These are phyloP conservation scores for Babylonia areolata DNA, from an alignment of 1,140 invertebrate genomes.

Conservation along the genomic window DNA sequence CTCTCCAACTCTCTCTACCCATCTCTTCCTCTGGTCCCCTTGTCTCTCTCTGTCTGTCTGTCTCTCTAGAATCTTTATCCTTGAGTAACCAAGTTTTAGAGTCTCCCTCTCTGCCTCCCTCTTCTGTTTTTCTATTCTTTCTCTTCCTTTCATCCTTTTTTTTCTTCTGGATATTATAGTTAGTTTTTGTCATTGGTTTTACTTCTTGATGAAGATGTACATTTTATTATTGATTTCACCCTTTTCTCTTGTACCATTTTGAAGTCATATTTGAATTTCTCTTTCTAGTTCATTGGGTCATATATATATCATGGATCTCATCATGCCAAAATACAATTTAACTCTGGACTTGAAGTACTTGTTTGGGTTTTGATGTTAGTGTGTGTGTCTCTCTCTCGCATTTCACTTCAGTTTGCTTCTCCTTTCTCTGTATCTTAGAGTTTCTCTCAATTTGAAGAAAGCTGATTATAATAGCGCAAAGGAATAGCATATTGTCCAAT, in stretches of 20 bases:
- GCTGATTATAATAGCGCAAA: too few species aligned
- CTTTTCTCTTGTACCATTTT: constrained; percentile 36
- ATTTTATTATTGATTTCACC: constrained; percentile 43
- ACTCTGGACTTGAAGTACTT: constrained; percentile 31
- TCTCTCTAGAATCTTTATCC: too few species aligned
- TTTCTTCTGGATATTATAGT: not conserved
- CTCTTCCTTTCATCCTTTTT: not conserved
- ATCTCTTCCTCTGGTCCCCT: too few species aligned
- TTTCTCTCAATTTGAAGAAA: too few species aligned
- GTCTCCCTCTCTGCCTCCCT: not conserved
- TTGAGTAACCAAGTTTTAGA: too few species aligned
- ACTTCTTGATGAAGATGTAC: constrained; percentile 43
- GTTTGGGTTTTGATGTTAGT: not conserved
- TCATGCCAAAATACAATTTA: constrained; percentile 44
- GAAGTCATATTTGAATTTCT: constrained; percentile 12
- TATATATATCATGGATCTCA: constrained; percentile 47
- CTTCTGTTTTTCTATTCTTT: not conserved
- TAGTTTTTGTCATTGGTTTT: constrained; percentile 13
- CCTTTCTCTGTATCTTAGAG: too few species aligned
- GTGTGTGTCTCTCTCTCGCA: not conserved
- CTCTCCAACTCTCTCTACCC: too few species aligned
- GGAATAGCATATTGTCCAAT: too few species aligned
- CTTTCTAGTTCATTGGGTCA: constrained; percentile 41
- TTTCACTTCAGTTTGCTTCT: too few species aligned
- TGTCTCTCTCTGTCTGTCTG: too few species aligned